phyloP scores from a whole-genome alignment of 2,113 vertebrate species.

The Cebidichthys violaceus region DNA sequence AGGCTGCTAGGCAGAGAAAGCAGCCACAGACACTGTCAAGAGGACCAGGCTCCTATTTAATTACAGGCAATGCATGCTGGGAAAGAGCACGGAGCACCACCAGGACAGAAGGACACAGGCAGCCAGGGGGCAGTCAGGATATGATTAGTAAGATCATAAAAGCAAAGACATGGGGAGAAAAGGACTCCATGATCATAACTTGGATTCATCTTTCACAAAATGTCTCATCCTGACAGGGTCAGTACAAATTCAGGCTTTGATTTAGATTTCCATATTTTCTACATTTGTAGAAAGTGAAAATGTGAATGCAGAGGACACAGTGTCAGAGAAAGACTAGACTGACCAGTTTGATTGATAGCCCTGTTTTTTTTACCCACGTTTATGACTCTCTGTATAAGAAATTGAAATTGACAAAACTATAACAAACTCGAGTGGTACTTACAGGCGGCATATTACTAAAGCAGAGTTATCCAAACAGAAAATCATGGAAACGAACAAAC shows the following conservation, averaged over 20 bases:
- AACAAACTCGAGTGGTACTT: conserved; percentile 13
- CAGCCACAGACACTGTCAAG: conserved; percentile 74
- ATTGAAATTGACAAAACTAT: conserved; percentile 12
- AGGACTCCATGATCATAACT: conserved; percentile 74
- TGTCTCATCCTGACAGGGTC: conserved; percentile 70
- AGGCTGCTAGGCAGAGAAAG: conserved; percentile 69
- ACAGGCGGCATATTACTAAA: conserved; percentile 5
- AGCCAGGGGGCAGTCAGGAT: conserved; percentile 77
- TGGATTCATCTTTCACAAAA: conserved; percentile 68
- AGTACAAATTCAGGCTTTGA: conserved; percentile 70
- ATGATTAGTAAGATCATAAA: conserved; percentile 81
- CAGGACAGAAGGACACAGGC: conserved; percentile 77
- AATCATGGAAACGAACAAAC: conserved; percentile 44
- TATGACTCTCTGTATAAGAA: conserved; percentile 4
- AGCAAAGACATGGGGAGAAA: conserved; percentile 73
- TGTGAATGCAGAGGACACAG: conserved; percentile 6
- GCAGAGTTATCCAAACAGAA: conserved; percentile 36
- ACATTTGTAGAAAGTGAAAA: conserved; percentile 39
- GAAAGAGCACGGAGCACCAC: conserved; percentile 70
- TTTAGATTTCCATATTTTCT: conserved; percentile 70
- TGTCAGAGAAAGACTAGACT: conserved; percentile 9
- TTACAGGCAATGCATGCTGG: conserved; percentile 78
- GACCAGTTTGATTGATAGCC: conserved; percentile 9
- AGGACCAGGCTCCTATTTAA: conserved; percentile 77
- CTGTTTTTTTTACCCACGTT: conserved; percentile 2